Evolutionary conservation across 2,888 invertebrate species (phyloP).

Genomic region (Smittia sp.): DNA sequence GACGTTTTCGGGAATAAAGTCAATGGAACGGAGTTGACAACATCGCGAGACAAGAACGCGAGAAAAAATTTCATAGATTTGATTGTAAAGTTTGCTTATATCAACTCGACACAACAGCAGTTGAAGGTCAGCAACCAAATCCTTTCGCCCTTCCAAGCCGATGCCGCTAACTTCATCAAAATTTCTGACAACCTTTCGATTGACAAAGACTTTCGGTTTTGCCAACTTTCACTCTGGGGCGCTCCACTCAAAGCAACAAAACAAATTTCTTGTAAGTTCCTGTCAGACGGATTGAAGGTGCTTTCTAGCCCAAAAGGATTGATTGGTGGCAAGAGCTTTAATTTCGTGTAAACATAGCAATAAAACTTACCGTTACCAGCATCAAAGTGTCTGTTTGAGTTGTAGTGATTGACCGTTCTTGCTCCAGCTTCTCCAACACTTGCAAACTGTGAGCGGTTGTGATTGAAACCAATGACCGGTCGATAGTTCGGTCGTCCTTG

Average conservation of each 20-base stretch:
- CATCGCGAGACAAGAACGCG: constrained; percentile 60
- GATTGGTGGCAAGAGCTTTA: not conserved
- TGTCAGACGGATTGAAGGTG: constrained; percentile 44
- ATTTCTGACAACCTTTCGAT: constrained; percentile 55
- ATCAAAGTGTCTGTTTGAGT: constrained; percentile 44
- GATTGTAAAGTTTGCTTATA: constrained; percentile 63
- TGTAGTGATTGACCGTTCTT: constrained; percentile 67
- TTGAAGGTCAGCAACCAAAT: constrained; percentile 44
- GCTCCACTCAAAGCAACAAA: constrained; percentile 47
- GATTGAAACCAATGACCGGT: constrained; percentile 66
- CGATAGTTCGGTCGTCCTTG: constrained; percentile 69
- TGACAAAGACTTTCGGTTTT: constrained; percentile 54
- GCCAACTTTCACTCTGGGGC: constrained; percentile 51
- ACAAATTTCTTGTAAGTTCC: constrained; percentile 42
- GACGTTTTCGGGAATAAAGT: constrained; percentile 61
- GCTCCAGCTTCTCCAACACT: constrained; percentile 68
- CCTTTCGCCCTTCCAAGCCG: constrained; percentile 52
- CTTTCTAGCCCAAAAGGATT: constrained; percentile 38
- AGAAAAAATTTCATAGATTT: constrained; percentile 65
- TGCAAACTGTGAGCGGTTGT: constrained; percentile 50
- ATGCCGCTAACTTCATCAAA: constrained; percentile 58
- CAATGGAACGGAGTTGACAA: constrained; percentile 48
- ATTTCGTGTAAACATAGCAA: constrained; percentile 19
- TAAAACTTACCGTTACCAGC: constrained; percentile 42
- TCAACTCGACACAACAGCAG: constrained; percentile 51